A percentile compares a stretch with the other conserved stretches of the same genome.
Evolutionary conservation across 2,797 vertebrate genomes (phyloP).

Genomic region (Melanotaenia pygmaea): DNA sequence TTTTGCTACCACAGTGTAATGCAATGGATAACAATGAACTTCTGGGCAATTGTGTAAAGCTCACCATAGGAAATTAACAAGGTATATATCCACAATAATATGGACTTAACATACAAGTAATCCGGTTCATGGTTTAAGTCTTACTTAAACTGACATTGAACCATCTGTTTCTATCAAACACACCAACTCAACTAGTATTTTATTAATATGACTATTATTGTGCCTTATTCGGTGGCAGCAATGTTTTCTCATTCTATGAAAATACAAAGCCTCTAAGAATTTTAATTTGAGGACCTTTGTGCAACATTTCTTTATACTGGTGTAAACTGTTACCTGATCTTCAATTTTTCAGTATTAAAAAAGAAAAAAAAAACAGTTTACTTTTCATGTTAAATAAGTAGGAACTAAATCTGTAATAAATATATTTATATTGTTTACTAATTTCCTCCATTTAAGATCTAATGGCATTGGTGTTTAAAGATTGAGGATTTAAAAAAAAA

Average conservation of each 20-base stretch:
- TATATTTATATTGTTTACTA: neutral
- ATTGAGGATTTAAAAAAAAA: neutral
- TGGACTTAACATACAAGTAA: neutral
- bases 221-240: conserved; percentile 52
- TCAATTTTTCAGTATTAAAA: neutral
- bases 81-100: neutral
- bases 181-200: conserved; percentile 2
- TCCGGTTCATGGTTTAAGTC: neutral
- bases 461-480: neutral
- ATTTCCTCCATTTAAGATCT: neutral
- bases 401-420: neutral
- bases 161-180: conserved; percentile 5
- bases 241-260: conserved; percentile 6
- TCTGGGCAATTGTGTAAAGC: neutral
- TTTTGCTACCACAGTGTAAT: neutral
- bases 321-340: neutral
- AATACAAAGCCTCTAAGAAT: conserved; percentile 13
- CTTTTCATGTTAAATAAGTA: neutral
- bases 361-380: neutral
- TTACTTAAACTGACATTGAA: neutral
- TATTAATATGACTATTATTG: conserved; percentile 28
- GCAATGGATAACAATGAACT: neutral
- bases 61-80: neutral
- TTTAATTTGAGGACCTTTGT: conserved; percentile 5
- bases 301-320: conserved; percentile 8